Base-by-base conservation (phyloP, 2,113 vertebrate species). In the Syrmaticus mikado region DNA sequence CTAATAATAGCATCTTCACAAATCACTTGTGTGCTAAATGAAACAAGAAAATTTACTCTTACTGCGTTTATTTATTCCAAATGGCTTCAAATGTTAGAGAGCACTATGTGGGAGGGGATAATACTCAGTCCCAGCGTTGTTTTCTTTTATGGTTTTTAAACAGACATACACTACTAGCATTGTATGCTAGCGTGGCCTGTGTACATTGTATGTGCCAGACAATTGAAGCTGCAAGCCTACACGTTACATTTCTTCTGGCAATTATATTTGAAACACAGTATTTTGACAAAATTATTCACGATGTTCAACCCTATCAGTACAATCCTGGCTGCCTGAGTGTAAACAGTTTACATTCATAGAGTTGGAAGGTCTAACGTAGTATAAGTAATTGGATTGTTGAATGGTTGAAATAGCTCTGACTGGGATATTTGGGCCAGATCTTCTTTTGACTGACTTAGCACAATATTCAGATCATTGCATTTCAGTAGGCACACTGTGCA, bases 231-330 rank as follows among this genome's bases (percentile, higher is more conserved):
- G 48, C 62, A 77, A 92, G 38, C 65, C 74, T 86, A 4, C 50
- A 18, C 22, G 34, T 46, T 89, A n/a, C 52, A 11, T 90, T 36
- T 88, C 66, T 93, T 84, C 62, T 81, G 67, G 67, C 86, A 92
- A 55, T 94, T 94, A 24, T 61, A 25, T 89, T 82, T 90, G 70
- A 93, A 87, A 70, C 10, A 20, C 13, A 45, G 0, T 86, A 84
- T 95, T 96, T 94, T 94, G 88, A 90, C 90, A 92, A 84, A 97
- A 86, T 82, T 76, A 73, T 72, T 87, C 57, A 36, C 0, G 0
- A 82, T 86, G 45, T 87, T 65, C 82, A 90, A 48, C 6, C n/a
- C 27, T 61, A 62, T 94, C 82, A 68, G 4, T 78, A 65, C 58
- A 85, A 41, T 93, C 82, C 76, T 80, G 71, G 53, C 75, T 88